Evolutionary conservation across 2,888 invertebrate genomes (phyloP).

Genomic region (Papilio gigon): DNA sequence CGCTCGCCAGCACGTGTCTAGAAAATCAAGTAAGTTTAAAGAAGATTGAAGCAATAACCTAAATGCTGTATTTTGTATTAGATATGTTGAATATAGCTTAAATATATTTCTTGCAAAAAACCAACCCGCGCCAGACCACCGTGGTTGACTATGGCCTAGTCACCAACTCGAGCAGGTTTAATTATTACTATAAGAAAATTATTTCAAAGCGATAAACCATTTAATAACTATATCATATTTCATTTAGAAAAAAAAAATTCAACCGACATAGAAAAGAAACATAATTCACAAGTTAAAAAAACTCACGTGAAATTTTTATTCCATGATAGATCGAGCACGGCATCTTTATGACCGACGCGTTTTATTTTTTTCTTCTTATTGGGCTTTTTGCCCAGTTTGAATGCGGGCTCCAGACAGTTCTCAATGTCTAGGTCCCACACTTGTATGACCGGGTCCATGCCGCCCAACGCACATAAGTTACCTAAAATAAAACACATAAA

Average conservation of each 20-base stretch:
- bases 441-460: slow-evolving; percentile 95
- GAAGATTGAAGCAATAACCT: too few relatives aligned
- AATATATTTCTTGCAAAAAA: too few relatives aligned
- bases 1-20: slow-evolving; percentile 95
- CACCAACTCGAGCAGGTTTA: too few relatives aligned
- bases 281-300: slow-evolving; percentile 13
- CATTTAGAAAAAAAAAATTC: too few relatives aligned
- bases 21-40: slow-evolving; percentile 38
- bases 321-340: slow-evolving; percentile 96
- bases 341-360: slow-evolving; percentile 91
- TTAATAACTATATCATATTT: too few relatives aligned
- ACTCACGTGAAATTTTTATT: slow-evolving; percentile 87
- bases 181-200: too few relatives aligned
- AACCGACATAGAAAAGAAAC: background rate
- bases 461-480: slow-evolving; percentile 95
- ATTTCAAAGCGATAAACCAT: too few relatives aligned
- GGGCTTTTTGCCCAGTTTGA: slow-evolving; percentile 88
- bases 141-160: too few relatives aligned
- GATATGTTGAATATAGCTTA: too few relatives aligned
- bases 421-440: slow-evolving; percentile 99
- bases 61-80: too few relatives aligned
- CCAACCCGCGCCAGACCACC: too few relatives aligned
- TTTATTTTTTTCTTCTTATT: slow-evolving; percentile 88
- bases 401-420: slow-evolving; percentile 94
- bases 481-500: slow-evolving; percentile 68